phyloP scores from a whole-genome alignment of 2,888 invertebrate genomes.

The Lingula anatina region DNA sequence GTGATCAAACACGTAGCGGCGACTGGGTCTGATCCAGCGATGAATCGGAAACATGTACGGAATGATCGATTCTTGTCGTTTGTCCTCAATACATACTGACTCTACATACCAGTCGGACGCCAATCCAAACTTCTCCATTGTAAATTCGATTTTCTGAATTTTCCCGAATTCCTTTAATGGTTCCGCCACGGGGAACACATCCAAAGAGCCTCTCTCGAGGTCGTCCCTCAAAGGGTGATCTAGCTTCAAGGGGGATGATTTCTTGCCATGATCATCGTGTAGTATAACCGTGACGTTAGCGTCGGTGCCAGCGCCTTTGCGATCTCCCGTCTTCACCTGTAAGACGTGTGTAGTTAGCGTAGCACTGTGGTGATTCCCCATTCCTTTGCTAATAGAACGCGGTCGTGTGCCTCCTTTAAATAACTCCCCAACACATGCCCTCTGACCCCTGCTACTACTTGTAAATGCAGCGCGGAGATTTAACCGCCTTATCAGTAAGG shows the following conservation, averaged over 20 bases:
- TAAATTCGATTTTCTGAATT: constrained; percentile 37
- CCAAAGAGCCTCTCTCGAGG: constrained; percentile 34
- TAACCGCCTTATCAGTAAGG: too few species aligned
- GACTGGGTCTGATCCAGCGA: constrained; percentile 44
- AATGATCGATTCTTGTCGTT: constrained; percentile 24
- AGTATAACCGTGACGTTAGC: constrained; percentile 52
- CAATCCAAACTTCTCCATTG: constrained; percentile 45
- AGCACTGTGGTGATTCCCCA: too few species aligned
- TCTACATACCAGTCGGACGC: constrained; percentile 53
- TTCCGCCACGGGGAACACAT: constrained; percentile 21
- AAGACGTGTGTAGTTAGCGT: too few species aligned
- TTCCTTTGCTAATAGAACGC: too few species aligned
- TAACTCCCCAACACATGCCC: too few species aligned
- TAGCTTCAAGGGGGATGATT: constrained; percentile 41
- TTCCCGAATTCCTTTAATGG: constrained; percentile 19
- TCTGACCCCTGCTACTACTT: too few species aligned
- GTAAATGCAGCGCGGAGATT: too few species aligned
- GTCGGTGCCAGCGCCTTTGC: constrained; percentile 51
- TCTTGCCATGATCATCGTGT: constrained; percentile 44
- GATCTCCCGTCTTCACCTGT: constrained; percentile 53
- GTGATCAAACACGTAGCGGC: constrained; percentile 45
- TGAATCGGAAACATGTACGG: constrained; percentile 50
- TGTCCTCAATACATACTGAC: constrained; percentile 36
- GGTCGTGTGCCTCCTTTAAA: too few species aligned
- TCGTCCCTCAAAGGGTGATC: constrained; percentile 46